These are phyloP conservation scores for Listronotus bonariensis DNA, from an alignment of 1,140 invertebrate genomes.

Conservation along the genomic window DNA sequence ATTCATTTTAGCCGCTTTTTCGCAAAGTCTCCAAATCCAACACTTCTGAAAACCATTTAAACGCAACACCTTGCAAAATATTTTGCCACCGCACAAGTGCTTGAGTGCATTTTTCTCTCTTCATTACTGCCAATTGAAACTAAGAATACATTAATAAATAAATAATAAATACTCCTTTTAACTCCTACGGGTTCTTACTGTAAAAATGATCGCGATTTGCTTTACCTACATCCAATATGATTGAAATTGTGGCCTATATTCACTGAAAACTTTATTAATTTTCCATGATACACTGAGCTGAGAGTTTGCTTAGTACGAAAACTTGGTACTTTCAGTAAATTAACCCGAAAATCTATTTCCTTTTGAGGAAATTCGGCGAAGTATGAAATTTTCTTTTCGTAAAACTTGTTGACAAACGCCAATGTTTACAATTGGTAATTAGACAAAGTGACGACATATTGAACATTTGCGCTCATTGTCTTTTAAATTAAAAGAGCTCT, in stretches of 20 bases:
- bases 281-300: not conserved
- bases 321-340: not conserved
- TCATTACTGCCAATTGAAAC: slow-evolving; percentile 33
- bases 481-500: no score
- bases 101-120: slow-evolving; percentile 32
- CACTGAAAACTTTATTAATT: slow-evolving; percentile 3
- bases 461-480: no score
- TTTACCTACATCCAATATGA: slow-evolving; percentile 7
- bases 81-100: slow-evolving; percentile 28
- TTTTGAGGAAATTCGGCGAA: not conserved
- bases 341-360: not conserved
- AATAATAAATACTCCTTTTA: slow-evolving; percentile 38
- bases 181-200: slow-evolving; percentile 29
- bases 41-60: slow-evolving; percentile 12
- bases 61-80: slow-evolving; percentile 26
- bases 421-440: slow-evolving; percentile 4
- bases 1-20: slow-evolving; percentile 18
- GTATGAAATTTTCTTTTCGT: not conserved
- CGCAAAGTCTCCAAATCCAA: not conserved
- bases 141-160: slow-evolving; percentile 38
- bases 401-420: slow-evolving; percentile 1
- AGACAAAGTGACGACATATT: not conserved
- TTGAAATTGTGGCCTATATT: slow-evolving; percentile 12
- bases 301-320: slow-evolving; percentile 1
- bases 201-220: slow-evolving; percentile 34